Evolutionary conservation across 1,140 invertebrate species (phyloP), one percentile per base, ranked within the genome.

Genomic region (Pseudomyrmex gracilis): DNA sequence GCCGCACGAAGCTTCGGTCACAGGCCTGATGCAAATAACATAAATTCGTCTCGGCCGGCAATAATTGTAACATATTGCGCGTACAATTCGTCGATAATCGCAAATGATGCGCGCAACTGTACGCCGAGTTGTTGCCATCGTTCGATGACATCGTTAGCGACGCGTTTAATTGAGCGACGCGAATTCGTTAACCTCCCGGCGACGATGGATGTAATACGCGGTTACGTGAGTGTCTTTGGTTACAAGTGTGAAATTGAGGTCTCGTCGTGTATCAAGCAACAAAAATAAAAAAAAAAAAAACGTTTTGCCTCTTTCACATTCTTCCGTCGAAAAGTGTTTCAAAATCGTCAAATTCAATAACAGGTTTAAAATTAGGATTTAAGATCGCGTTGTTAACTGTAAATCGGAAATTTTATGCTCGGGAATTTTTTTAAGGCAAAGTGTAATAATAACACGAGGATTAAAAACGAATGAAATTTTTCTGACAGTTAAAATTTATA

Each of bases 131-230:
- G 58, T n/a, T n/a, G n/a, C n/a, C n/a, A n/a, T 57, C 43, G 60
- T 73, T 80, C 66, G 85, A 87, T 84, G 82, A 68, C 73, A 68
- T 68, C 60, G 70, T 20, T 34, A 15, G 43, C 24, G 15, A 53
- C 17, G 43, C 67, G 71, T 87, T 78, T 82, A 74, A 88, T 73
- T 66, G 66, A 43, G 78, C 57, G 55, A 73, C 45, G 34, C 34
- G 58, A 83, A 68, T 77, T 84, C 60, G 74, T 76, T 68, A 73
- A 70, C 61, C 64, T n/a, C 55, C 58, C 71, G 55, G 12, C 64
- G 43, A 85, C 80, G 85, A 93, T 93, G 93, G 93, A 94, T 87
- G 86, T 94, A 66, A 89, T 94, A 68, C 90, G 93, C 58, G 90
- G 92, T 84, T 93, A 92, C 77, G 93, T 93, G 89, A 94, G 93